Conservation (phyloP, 2,888 invertebrate genomes). For the Bedellia somnulentella region DNA sequence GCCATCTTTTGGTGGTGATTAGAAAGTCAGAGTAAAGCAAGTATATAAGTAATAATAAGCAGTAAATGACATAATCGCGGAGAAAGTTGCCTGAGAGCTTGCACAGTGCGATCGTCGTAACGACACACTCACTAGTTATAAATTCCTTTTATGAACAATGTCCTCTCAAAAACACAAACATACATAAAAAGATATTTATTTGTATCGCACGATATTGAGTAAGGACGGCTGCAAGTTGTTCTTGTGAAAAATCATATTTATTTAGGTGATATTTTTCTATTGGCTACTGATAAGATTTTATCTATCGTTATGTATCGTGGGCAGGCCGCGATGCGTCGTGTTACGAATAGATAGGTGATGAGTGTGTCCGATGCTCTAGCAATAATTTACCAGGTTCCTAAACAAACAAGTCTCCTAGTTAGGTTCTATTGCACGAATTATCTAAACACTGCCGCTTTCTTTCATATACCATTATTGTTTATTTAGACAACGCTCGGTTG, state of each 20-base stretch:
- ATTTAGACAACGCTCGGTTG: constrained; percentile 34
- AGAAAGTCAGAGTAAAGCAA: no score
- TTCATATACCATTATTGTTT: constrained; percentile 29
- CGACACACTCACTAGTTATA: constrained; percentile 5
- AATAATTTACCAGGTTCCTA: constrained; percentile 62
- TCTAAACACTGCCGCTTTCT: constrained; percentile 58
- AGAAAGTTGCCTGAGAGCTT: no score
- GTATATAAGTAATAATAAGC: no score
- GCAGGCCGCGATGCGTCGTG: constrained; percentile 23
- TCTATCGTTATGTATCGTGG: constrained; percentile 42
- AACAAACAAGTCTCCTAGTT: constrained; percentile 58
- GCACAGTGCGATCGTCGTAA: no score
- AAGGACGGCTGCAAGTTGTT: no score
- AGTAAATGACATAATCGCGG: no score
- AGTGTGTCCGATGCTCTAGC: constrained; percentile 42
- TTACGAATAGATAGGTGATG: constrained; percentile 24
- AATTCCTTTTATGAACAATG: no score
- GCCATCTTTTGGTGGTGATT: no score
- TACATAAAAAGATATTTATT: constrained; percentile 25
- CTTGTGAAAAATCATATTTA: constrained; percentile 57
- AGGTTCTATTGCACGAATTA: constrained; percentile 58
- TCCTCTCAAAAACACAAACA: no score
- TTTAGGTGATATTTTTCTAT: constrained; percentile 62
- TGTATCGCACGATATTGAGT: constrained; percentile 14
- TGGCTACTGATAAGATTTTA: constrained; percentile 57